phyloP scores from a whole-genome alignment of 2,888 invertebrate species.

The Pachymerium ferrugineum region DNA sequence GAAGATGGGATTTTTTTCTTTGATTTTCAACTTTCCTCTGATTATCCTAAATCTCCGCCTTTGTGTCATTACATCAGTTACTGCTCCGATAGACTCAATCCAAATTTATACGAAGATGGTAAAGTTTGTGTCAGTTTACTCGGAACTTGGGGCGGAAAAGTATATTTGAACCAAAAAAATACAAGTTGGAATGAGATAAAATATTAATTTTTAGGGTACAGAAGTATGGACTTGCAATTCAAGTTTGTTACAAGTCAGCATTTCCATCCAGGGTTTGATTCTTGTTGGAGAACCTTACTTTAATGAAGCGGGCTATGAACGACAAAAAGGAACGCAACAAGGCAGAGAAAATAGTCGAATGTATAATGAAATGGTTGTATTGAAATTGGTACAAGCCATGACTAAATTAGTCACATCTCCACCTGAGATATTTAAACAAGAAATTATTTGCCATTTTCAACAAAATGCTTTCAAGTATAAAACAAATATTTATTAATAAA shows the following conservation, averaged over 20 bases:
- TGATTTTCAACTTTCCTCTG: constrained; percentile 83
- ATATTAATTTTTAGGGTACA: constrained; percentile 56
- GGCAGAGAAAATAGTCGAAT: constrained; percentile 90
- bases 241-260: constrained; percentile 83
- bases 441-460: constrained; percentile 63
- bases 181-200: not conserved
- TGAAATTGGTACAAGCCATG: constrained; percentile 87
- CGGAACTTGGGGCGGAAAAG: constrained; percentile 92
- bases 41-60: constrained; percentile 86
- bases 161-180: not conserved
- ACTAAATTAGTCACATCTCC: constrained; percentile 70
- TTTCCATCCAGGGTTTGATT: constrained; percentile 90
- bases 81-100: constrained; percentile 86
- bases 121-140: constrained; percentile 86
- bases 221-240: constrained; percentile 82
- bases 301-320: constrained; percentile 95
- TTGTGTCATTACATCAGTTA: constrained; percentile 87
- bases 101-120: constrained; percentile 93
- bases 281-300: constrained; percentile 92
- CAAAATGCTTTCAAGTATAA: constrained; percentile 44
- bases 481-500: too few species aligned
- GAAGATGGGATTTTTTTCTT: constrained; percentile 92
- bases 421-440: constrained; percentile 71
- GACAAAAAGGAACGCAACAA: constrained; percentile 84
- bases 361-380: constrained; percentile 96